Base-by-base conservation (phyloP, 1,140 invertebrate genomes). In the Drosophila nigrodunni region DNA sequence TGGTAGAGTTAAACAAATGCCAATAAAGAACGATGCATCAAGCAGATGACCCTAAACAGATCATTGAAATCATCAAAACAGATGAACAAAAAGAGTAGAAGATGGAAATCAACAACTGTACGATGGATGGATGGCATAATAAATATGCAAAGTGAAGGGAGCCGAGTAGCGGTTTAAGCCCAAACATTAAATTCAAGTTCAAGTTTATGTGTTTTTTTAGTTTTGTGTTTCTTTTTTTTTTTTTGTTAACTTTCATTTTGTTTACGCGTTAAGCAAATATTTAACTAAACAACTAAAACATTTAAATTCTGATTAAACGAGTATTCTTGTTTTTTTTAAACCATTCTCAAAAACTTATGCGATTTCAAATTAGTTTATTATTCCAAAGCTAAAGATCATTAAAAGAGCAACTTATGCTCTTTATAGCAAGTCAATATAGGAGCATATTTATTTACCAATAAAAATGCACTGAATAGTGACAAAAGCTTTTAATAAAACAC, bases 131-230 rank as follows among this genome's bases (percentile, higher is more conserved):
- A 69, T 68, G 44, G 57, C 43, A 50, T 74, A 61, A 74, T 74
- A 61, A 70, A 70, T 54, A 62, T 50, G 58, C 72, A 70, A 70
- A 74, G 72, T 70, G 71, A 74, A 74, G 71, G 72, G 72, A 62
- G 62, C 34, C 67, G 39, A 30, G 6, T 69, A 70, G 72, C 72
- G 72, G 72, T 74, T 74, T 61, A 74, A 58, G 72, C 67, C 58
- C 72, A 64, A 30, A 70, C 52, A 74, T 70, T 74, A 49, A 70
- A 57, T 74, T 70, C 72, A 74, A 74, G 72, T 70, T 74, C 72
- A 74, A 74, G 72, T 74, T 74, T 74, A 61, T 57, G 68, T 54
- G 67, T 15, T 25, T 64, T 39, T 35, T 41, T 13, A 52, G 35
- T 39, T 34, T 55, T 35, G 9, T 25, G 35, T n/a, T 37, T 15